Conservation (phyloP, 23 tunicate genomes). For the Styela clava region DNA sequence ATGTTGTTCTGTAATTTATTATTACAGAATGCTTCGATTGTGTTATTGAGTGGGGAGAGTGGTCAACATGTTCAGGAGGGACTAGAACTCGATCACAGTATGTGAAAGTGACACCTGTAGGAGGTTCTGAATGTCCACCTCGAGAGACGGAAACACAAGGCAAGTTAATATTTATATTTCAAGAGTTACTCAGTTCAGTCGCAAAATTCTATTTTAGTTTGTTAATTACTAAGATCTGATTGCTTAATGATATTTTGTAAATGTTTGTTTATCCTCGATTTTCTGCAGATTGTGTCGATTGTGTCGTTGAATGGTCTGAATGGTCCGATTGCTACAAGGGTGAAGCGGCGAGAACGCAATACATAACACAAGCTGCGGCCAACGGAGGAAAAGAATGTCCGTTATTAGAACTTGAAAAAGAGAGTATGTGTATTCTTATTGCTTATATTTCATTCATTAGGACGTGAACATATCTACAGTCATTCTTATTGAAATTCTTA, state of each 20-base stretch:
- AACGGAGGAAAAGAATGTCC: conserved; percentile 19
- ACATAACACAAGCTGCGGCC: background rate
- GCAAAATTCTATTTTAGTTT: too few relatives aligned
- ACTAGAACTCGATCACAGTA: conserved; percentile 20
- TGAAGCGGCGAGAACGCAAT: conserved; percentile 34
- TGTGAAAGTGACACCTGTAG: conserved; percentile 37
- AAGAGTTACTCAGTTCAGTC: background rate
- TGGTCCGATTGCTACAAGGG: conserved; percentile 49
- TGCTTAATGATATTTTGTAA: too few relatives aligned
- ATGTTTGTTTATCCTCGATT: background rate
- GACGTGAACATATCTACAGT: too few relatives aligned
- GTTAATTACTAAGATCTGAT: too few relatives aligned
- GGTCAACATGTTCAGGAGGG: conserved; percentile 51
- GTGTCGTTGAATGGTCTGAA: conserved; percentile 50
- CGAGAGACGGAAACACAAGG: conserved; percentile 33
- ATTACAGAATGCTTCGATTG: conserved; percentile 55
- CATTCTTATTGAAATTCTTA: too few relatives aligned
- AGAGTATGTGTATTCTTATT: background rate
- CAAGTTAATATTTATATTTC: background rate
- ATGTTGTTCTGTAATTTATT: background rate
- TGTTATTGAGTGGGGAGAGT: conserved; percentile 50
- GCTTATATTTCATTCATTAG: background rate
- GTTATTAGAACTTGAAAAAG: background rate
- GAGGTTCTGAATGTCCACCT: conserved; percentile 30
- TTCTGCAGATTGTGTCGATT: conserved; percentile 55